Evolutionary conservation across 2,797 vertebrate genomes (phyloP).

Genomic region (Hypotaenidia philippensis): DNA sequence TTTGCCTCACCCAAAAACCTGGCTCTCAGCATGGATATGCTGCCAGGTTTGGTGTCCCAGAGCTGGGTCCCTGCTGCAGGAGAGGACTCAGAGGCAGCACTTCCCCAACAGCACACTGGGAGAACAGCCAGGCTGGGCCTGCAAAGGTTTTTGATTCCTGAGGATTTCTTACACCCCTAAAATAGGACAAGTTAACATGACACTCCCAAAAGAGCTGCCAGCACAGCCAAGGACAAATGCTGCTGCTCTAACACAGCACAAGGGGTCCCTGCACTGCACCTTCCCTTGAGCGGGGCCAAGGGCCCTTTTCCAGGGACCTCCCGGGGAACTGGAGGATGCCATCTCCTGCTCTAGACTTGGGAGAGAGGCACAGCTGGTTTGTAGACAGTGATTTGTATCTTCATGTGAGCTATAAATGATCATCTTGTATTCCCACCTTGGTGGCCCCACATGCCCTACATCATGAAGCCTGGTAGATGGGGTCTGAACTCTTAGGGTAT

Average conservation of each 20-base stretch:
- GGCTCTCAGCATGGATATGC: not conserved
- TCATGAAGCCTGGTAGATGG: not conserved
- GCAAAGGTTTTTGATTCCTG: conserved; percentile 15
- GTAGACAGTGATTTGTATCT: not conserved
- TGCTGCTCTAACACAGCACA: not conserved
- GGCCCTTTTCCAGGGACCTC: not conserved
- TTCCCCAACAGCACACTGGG: not conserved
- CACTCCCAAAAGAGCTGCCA: not conserved
- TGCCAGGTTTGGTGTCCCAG: not conserved
- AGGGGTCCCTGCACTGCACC: not conserved
- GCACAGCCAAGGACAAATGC: not conserved
- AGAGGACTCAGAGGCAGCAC: not conserved
- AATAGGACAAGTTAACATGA: conserved; percentile 34
- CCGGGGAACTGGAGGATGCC: not conserved
- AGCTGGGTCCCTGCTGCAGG: not conserved
- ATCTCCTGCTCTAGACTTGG: not conserved
- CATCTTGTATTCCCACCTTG: not conserved
- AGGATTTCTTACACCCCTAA: conserved; percentile 40
- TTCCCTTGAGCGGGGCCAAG: not conserved
- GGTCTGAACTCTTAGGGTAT: not conserved
- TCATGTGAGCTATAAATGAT: fast-evolving
- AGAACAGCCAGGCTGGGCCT: not conserved
- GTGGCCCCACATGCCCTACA: not conserved
- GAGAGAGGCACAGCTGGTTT: not conserved
- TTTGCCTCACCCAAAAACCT: not conserved